phyloP scores from a whole-genome alignment of 2,113 vertebrate genomes.

The Oreochromis aureus region DNA sequence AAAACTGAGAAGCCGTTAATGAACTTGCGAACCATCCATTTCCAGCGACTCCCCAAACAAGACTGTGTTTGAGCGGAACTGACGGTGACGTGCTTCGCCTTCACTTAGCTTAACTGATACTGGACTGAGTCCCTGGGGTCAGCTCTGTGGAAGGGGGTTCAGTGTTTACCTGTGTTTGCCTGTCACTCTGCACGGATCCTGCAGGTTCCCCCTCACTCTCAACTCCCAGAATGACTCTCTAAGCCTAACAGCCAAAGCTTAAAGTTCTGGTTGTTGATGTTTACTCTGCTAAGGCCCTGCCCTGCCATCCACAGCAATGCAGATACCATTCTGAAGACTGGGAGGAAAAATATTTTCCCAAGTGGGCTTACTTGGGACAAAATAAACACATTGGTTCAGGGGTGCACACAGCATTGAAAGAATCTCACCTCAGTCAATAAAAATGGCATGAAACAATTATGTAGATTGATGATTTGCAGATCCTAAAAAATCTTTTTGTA shows the following conservation, averaged over 20 bases:
- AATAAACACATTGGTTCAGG: slow-evolving; percentile 56
- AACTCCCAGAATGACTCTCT: slow-evolving; percentile 15
- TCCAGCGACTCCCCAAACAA: slow-evolving; percentile 26
- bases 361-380: slow-evolving; percentile 47
- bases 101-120: slow-evolving; percentile 68
- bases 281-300: slow-evolving; percentile 41
- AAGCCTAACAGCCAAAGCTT: slow-evolving; percentile 41
- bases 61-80: slow-evolving; percentile 53
- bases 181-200: slow-evolving; percentile 48
- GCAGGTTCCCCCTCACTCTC: slow-evolving; percentile 19
- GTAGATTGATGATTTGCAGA: not conserved
- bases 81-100: slow-evolving; percentile 62
- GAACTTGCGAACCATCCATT: slow-evolving; percentile 41
- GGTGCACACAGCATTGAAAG: slow-evolving; percentile 31
- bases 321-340: slow-evolving; percentile 62
- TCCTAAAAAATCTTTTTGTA: not conserved
- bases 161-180: slow-evolving; percentile 59
- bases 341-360: slow-evolving; percentile 65
- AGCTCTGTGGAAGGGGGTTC: slow-evolving; percentile 34
- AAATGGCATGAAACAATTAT: not conserved
- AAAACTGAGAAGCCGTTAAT: slow-evolving; percentile 9
- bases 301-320: slow-evolving; percentile 34
- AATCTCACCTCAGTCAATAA: slow-evolving; percentile 46
- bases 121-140: slow-evolving; percentile 54
- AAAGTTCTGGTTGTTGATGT: slow-evolving; percentile 52